Conservation (phyloP, 1,140 invertebrate species). For the Megalonaias nervosa region DNA sequence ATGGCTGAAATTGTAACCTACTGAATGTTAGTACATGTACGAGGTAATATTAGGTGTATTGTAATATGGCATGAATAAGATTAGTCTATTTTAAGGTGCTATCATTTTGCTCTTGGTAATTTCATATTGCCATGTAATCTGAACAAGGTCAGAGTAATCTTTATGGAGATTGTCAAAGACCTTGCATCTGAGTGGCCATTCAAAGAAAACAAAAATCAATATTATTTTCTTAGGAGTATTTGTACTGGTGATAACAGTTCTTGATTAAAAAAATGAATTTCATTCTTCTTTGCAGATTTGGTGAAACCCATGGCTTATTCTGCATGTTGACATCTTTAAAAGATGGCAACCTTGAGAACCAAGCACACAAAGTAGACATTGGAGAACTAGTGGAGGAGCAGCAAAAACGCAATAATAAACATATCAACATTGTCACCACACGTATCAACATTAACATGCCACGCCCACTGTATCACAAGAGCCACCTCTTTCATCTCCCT, state of each 20-base stretch:
- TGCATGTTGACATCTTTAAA: slow-evolving; percentile 77
- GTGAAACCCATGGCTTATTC: slow-evolving; percentile 78
- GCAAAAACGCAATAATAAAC: slow-evolving; percentile 39
- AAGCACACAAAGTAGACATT: slow-evolving; percentile 50
- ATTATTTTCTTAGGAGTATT: background rate
- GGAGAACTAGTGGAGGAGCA: slow-evolving; percentile 47
- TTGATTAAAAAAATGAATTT: background rate
- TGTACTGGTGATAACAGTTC: background rate
- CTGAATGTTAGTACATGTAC: too few species aligned
- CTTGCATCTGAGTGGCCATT: background rate
- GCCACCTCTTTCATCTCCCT: slow-evolving; percentile 24
- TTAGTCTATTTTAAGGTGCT: background rate
- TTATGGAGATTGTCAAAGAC: background rate
- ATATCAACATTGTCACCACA: slow-evolving; percentile 49
- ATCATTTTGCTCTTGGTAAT: too few species aligned
- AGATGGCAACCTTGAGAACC: slow-evolving; percentile 73
- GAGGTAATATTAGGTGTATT: too few species aligned
- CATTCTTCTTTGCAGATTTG: slow-evolving; percentile 72
- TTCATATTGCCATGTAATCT: background rate
- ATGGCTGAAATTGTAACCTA: too few species aligned
- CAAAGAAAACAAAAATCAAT: background rate
- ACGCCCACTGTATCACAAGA: slow-evolving; percentile 33
- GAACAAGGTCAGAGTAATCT: background rate
- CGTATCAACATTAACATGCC: slow-evolving; percentile 35
- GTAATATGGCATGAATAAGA: too few species aligned